Base-by-base conservation (phyloP, 2,888 invertebrate species). In the Andrena chrysosceles region DNA sequence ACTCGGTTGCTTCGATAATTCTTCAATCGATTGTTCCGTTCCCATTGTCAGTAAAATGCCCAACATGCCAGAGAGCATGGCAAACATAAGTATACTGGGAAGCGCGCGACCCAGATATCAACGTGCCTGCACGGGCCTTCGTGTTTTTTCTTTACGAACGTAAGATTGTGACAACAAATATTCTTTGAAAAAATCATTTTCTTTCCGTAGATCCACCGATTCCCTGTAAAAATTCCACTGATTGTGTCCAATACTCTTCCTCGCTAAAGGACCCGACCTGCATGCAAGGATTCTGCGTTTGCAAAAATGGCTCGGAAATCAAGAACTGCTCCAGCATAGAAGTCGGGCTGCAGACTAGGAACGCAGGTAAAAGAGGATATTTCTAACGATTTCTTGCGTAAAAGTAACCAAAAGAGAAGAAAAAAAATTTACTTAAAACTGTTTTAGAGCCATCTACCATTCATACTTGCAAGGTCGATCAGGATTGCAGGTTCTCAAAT, bases 401-500 rank as follows among this genome's bases (percentile, higher is more conserved):
- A 16, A 42, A 42, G 3, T 42, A 16, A 16, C 1, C 16, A 42
- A 4, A 42, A 13, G 42, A 4, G 13, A 33, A 8, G 33, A 8
- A 13, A 42, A 1, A 13, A 13, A 0, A 1, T 42, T 42, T 4
- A 13, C 13, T 42, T 42, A 42, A 42, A 16, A 60, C 49, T 7
- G 4, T 63, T 83, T 52, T 68, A 89, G 82, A 42, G 16, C 33
- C 67, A 13, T 0, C 81, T 7, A 8, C 82, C 2, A 70, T 73
- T 16, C 85, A 64, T 5, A 4, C 2, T 4, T 91, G 91, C 81
- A 87, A 75, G 20, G 4, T 35, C 16, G 4, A 85, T 2, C 56
- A 86, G 5, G 88, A 91, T 4, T 91, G 91, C 52, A 60, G 16
- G 10, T 31, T 31, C 31, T 42, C 73, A 0, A 23, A 89, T 7